Base-by-base conservation (phyloP, 1,140 invertebrate genomes). In the Drosophila murphyi region DNA sequence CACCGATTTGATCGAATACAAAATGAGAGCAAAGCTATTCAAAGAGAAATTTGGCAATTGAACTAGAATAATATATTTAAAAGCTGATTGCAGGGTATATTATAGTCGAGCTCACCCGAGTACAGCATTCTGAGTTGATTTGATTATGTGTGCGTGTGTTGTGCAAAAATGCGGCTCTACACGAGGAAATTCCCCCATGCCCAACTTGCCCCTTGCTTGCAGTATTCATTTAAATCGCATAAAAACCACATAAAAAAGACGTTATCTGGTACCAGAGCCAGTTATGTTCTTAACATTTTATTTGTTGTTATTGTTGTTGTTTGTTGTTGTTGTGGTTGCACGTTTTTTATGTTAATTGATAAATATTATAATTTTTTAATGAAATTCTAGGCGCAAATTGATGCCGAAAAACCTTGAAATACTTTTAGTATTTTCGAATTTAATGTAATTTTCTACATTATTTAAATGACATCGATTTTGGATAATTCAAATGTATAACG, bases 221-320 rank as follows among this genome's bases (percentile, higher is more conserved):
- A 39, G 51, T 43, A 37, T 89, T 80, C 72, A 83, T 83, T 87
- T 79, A 77, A 88, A 80, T 86, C 82, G 68, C 79, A 88, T 79
- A 82, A 86, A 86, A 86, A 75, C 43, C 72, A 73, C 65, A 82
- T 57, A 65, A 75, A 64, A 76, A 68, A 48, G 34, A 3, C 32
- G 48, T 63, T 48, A 43, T 48, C 41, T 47, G 54, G 39, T 48
- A 47, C 4, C 10, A n/a, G 5, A 71, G 51, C 60, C 68, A 64
- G 60, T 64, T 70, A 34, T 70, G 48, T 50, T 48, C 29, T 57
- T 69, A 32, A 20, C 10, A 10, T 56, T 54, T 61, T 68, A n/a
- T 70, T 50, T 20, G 20, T 1, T 20, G 20, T 20, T 20, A 20
- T 20, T 20, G 1, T 20, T 59, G 12, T 59, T 39, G 20, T n/a